phyloP scores from a whole-genome alignment of 2,888 invertebrate species.

The Orthosia incerta region DNA sequence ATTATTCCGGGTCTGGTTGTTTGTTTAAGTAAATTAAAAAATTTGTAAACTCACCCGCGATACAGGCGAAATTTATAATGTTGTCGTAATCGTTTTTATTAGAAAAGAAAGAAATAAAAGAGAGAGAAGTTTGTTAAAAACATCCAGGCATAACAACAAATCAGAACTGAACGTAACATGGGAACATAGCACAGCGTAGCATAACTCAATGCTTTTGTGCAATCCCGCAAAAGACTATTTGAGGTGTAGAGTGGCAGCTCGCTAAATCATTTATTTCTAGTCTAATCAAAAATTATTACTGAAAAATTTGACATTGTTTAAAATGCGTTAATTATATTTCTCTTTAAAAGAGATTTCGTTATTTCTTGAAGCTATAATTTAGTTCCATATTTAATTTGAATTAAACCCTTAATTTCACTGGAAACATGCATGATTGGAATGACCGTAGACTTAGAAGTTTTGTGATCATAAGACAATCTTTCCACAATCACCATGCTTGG shows the following conservation, averaged over 20 bases:
- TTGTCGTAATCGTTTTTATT: too few relatives aligned
- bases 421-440: neutral
- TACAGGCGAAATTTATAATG: too few relatives aligned
- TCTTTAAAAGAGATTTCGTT: neutral
- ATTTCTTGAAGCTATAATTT: neutral
- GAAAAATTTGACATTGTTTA: neutral
- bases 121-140: too few relatives aligned
- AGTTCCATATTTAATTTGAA: neutral
- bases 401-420: neutral
- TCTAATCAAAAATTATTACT: conserved; percentile 9
- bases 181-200: neutral
- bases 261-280: conserved; percentile 10
- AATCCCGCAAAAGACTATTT: neutral
- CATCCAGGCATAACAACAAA: too few relatives aligned
- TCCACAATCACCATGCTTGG: neutral
- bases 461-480: neutral
- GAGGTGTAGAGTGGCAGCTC: neutral
- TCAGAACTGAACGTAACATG: too few relatives aligned
- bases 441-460: neutral
- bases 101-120: too few relatives aligned
- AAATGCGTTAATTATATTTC: neutral
- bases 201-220: neutral
- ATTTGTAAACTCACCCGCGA: too few relatives aligned
- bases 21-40: too few relatives aligned
- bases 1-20: too few relatives aligned